phyloP scores from a whole-genome alignment of 2,797 vertebrate genomes.

The Sebastes elongatus region DNA sequence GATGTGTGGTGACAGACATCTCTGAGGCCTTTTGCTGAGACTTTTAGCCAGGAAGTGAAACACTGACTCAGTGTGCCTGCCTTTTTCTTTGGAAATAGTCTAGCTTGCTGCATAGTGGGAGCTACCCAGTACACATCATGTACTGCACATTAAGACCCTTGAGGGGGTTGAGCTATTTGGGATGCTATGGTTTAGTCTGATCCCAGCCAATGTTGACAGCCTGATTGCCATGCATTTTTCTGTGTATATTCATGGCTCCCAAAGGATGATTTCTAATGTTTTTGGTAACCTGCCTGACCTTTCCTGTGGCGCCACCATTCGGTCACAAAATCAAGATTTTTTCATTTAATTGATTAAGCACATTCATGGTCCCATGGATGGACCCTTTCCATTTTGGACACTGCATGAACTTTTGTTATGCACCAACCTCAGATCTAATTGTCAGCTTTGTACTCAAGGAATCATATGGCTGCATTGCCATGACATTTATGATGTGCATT shows the following conservation, averaged over 20 bases:
- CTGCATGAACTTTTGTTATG: background rate
- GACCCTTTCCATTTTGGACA: background rate
- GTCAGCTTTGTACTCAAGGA: background rate
- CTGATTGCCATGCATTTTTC: background rate
- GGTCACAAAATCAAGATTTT: background rate
- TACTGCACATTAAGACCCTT: background rate
- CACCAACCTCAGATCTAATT: background rate
- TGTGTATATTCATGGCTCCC: background rate
- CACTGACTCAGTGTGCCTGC: background rate
- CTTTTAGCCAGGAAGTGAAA: background rate
- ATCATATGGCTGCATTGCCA: background rate
- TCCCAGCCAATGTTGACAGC: background rate
- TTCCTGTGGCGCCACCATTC: background rate
- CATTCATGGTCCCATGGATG: background rate
- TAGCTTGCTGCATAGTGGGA: background rate
- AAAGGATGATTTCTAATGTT: background rate
- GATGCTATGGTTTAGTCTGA: background rate
- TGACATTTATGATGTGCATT: background rate
- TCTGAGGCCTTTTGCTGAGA: background rate
- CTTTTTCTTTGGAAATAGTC: background rate
- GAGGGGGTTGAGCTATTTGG: background rate
- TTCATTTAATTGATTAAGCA: background rate
- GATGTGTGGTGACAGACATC: constrained; percentile 1
- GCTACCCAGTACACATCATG: background rate
- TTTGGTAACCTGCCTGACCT: background rate